Evolutionary conservation across 1,140 invertebrate genomes (phyloP).

Genomic region (Drosophila persimilis): DNA sequence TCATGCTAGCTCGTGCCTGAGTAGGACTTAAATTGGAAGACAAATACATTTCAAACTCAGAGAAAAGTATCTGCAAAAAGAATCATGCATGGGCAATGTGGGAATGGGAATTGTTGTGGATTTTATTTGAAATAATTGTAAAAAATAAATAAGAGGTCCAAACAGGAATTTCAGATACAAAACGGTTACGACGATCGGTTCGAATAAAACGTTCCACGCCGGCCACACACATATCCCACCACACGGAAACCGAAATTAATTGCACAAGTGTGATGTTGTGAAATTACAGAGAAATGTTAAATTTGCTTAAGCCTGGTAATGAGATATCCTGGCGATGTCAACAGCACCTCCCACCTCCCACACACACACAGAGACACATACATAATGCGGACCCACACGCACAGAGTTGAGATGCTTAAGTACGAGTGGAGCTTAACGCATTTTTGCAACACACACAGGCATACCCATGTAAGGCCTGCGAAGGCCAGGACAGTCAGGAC

Average conservation of each 20-base stretch:
- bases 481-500: constrained; percentile 28
- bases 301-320: constrained; percentile 70
- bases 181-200: too few species aligned
- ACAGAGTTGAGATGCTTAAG: constrained; percentile 56
- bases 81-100: too few species aligned
- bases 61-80: too few species aligned
- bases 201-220: too few species aligned
- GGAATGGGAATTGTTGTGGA: too few species aligned
- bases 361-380: constrained; percentile 10
- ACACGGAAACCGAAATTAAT: constrained; percentile 31
- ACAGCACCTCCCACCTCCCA: constrained; percentile 24
- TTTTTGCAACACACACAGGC: constrained; percentile 40
- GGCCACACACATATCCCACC: background rate
- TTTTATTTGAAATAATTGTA: too few species aligned
- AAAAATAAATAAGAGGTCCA: too few species aligned
- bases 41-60: too few species aligned
- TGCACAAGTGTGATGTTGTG: constrained; percentile 50
- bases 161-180: too few species aligned
- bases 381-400: background rate
- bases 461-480: background rate
- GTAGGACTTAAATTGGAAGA: too few species aligned
- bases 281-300: constrained; percentile 60
- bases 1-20: too few species aligned
- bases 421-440: constrained; percentile 65
- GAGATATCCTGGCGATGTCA: constrained; percentile 59